Conservation (phyloP, 2,113 vertebrate genomes). For the Ciconia stormi region DNA sequence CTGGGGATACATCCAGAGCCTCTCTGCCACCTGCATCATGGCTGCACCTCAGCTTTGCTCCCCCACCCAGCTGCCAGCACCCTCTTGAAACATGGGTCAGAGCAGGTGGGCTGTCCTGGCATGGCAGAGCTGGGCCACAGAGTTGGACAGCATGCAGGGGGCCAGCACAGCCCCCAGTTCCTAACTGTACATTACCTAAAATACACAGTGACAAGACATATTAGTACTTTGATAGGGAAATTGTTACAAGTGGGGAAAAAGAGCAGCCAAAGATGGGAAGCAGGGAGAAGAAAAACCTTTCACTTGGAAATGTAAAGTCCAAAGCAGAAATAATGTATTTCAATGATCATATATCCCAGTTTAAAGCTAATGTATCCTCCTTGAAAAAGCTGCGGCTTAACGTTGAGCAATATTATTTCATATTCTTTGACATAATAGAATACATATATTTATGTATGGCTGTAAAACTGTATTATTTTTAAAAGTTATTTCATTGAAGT, state of each 20-base stretch:
- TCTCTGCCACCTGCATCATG: background rate
- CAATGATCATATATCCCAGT: background rate
- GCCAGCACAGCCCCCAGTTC: background rate
- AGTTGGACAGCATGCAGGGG: accelerated
- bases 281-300: background rate
- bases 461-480: slow-evolving; percentile 51
- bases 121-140: background rate
- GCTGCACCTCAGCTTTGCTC: background rate
- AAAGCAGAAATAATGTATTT: slow-evolving; percentile 10
- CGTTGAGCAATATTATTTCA: background rate
- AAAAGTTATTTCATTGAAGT: slow-evolving; percentile 46
- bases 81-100: accelerated
- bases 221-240: background rate
- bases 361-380: slow-evolving; percentile 1
- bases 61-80: background rate
- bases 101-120: background rate
- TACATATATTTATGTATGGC: slow-evolving; percentile 13
- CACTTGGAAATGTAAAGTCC: background rate
- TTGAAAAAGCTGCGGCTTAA: background rate
- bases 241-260: background rate
- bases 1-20: background rate
- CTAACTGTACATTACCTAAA: background rate
- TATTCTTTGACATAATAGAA: slow-evolving; percentile 28
- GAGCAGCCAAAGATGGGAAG: background rate
- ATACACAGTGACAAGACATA: background rate